These are phyloP conservation scores for Misgurnus anguillicaudatus DNA, from an alignment of 2,113 vertebrate genomes.

Conservation along the genomic window DNA sequence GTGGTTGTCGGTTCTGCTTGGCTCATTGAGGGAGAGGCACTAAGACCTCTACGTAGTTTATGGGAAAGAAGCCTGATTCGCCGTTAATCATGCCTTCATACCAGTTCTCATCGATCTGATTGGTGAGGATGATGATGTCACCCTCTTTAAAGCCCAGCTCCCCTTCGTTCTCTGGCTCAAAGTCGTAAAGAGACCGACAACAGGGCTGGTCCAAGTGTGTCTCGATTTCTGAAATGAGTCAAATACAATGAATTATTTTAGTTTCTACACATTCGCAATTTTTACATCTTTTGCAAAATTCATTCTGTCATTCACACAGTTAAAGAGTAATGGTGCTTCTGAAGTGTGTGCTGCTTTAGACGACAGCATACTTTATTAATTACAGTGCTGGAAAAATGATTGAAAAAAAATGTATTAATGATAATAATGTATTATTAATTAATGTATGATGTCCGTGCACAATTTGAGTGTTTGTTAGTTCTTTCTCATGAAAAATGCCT, in stretches of 20 bases:
- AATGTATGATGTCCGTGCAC: too few species aligned
- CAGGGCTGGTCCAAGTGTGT: slow-evolving; percentile 85
- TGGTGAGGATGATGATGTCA: slow-evolving; percentile 91
- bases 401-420: too few species aligned
- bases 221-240: slow-evolving; percentile 73
- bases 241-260: neutral
- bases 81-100: slow-evolving; percentile 89
- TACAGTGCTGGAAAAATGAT: too few species aligned
- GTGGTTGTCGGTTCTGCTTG: neutral
- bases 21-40: slow-evolving; percentile 88
- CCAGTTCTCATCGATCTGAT: slow-evolving; percentile 96
- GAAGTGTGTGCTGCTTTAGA: too few species aligned
- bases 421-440: too few species aligned
- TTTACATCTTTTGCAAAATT: too few species aligned
- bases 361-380: too few species aligned
- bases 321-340: too few species aligned
- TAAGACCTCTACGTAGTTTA: slow-evolving; percentile 91
- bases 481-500: too few species aligned
- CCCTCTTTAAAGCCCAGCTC: slow-evolving; percentile 96
- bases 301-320: too few species aligned
- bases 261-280: too few species aligned
- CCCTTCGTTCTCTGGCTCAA: slow-evolving; percentile 91
- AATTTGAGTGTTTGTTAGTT: too few species aligned
- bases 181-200: slow-evolving; percentile 91
- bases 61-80: slow-evolving; percentile 92